Evolutionary conservation across 2,888 invertebrate species (phyloP).

Genomic region (Perizoma affinitatum): DNA sequence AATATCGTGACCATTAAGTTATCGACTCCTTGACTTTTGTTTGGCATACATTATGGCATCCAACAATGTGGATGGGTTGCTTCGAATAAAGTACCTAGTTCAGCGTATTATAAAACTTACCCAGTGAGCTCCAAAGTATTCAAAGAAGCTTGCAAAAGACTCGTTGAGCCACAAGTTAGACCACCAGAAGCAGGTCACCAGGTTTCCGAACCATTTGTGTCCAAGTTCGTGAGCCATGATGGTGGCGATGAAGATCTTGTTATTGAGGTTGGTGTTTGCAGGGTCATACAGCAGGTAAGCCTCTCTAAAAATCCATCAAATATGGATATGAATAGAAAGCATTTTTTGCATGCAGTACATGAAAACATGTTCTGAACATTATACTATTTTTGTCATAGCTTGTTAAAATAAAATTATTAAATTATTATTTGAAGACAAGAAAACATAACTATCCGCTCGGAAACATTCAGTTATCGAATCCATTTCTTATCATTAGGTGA

Average conservation of each 20-base stretch:
- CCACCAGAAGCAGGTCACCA: conserved; percentile 92
- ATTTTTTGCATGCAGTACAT: too few relatives aligned
- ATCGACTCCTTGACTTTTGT: too few relatives aligned
- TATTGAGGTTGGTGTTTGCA: conserved; percentile 65
- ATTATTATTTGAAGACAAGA: background rate
- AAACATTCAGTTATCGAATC: background rate
- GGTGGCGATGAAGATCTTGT: conserved; percentile 81
- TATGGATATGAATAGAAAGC: background rate
- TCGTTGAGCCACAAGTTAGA: conserved; percentile 89
- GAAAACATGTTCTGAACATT: too few relatives aligned
- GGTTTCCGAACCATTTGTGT: conserved; percentile 93
- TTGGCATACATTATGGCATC: too few relatives aligned
- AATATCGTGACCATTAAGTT: too few relatives aligned
- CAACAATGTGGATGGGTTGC: too few relatives aligned
- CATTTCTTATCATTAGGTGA: conserved; percentile 5
- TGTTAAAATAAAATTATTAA: background rate
- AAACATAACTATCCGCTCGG: background rate
- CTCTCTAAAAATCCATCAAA: conserved; percentile 55
- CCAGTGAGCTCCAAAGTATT: conserved; percentile 86
- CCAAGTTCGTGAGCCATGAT: conserved; percentile 90
- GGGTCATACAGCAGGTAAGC: conserved; percentile 77
- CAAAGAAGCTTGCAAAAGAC: conserved; percentile 88
- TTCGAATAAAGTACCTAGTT: too few relatives aligned
- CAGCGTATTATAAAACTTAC: conserved; percentile 58
- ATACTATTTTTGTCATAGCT: too few relatives aligned